Base-by-base conservation (phyloP, 2,113 vertebrate species). In the Passer montanus region DNA sequence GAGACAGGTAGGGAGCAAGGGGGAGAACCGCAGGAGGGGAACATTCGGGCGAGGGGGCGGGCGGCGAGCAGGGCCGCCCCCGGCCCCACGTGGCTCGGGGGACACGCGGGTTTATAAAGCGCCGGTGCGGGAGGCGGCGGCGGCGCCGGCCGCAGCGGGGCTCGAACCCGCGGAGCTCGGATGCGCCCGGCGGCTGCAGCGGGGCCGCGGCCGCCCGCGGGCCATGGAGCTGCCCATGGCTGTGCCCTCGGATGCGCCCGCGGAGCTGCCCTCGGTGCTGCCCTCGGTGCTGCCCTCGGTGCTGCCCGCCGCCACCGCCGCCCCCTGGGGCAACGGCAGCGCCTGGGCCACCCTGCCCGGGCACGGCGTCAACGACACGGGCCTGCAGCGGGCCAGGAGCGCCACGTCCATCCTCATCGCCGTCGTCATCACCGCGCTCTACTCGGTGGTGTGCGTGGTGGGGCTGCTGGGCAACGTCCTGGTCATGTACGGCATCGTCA, bases 401-500 rank as follows among this genome's bases (percentile, higher is more conserved):
- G 93, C 97, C 4, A 95, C 98, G 0, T 98, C 98, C 75, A 97
- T 99, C 75, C 93, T 98, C 81, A 98, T 99, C 85, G 98, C 99
- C 11, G 96, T 99, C 28, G 98, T 98, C 85, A 99, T 99, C 97
- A 99, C 99, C 9, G 98, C 98, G 14, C 98, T 99, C 12, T 99
- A 99, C 97, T 99, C 99, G 2, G 98, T 98, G 28, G 98, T 99
- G 97, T 99, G 99, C 60, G 98, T 99, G 70, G 98, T 99, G 96
- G 99, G 99, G 84, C 98, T 99, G 78, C 97, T 99, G 92, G 99
- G 99, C 59, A 99, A 99, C 97, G 62, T 99, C 64, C 98, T 99
- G 12, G 99, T 99, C 24, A 99, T 99, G 99, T 99, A 99, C 69
- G 99, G 99, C 52, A 99, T 99, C 89, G 98, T 99, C 94, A 98